phyloP scores from a whole-genome alignment of 2,888 invertebrate species.

The Caenorhabditis sp. region DNA sequence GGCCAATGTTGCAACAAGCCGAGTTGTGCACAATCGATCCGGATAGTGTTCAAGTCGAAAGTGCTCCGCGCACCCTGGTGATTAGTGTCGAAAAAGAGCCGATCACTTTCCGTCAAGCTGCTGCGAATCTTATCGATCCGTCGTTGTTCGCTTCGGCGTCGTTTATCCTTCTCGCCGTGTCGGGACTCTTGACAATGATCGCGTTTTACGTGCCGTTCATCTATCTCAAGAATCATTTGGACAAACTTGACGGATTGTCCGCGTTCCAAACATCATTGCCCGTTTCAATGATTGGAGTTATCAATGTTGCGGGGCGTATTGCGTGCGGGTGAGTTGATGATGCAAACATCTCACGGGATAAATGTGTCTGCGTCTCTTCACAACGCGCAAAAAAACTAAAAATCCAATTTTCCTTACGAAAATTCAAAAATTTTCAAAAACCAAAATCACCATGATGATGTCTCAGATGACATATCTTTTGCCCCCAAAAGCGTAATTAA shows the following conservation, averaged over 20 bases:
- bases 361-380: not conserved
- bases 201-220: conserved; percentile 93
- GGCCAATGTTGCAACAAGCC: not conserved
- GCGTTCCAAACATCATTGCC: conserved; percentile 77
- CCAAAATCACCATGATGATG: no score
- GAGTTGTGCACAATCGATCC: not conserved
- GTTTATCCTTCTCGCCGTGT: conserved; percentile 85
- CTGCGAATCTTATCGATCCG: conserved; percentile 76
- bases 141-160: conserved; percentile 84
- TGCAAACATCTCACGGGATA: not conserved
- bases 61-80: no score
- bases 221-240: conserved; percentile 80
- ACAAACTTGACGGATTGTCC: conserved; percentile 73
- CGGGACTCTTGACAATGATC: conserved; percentile 91
- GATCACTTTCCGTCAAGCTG: not conserved
- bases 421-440: no score
- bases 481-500: no score
- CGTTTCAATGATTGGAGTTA: conserved; percentile 85
- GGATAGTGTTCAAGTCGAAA: not conserved
- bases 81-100: not conserved
- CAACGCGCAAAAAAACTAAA: no score
- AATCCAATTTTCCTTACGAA: no score
- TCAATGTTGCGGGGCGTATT: conserved; percentile 89
- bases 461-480: no score
- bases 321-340: conserved; percentile 75